Evolutionary conservation across 2,888 invertebrate genomes (phyloP).

Genomic region (Meta bourneti): DNA sequence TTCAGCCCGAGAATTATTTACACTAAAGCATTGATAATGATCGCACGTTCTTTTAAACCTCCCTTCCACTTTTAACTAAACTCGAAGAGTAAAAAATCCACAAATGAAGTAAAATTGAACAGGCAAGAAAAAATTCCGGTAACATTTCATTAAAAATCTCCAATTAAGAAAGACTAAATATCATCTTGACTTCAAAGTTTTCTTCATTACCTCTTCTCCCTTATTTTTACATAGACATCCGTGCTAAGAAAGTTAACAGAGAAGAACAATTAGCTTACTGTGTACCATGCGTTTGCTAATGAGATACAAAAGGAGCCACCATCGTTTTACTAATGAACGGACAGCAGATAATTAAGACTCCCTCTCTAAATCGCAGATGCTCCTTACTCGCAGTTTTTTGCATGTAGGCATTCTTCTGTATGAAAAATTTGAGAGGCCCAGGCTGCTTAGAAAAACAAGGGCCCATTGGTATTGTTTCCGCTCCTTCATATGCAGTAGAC

Average conservation of each 20-base stretch:
- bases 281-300: conserved; percentile 51
- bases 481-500: conserved; percentile 41
- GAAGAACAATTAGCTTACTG: conserved; percentile 63
- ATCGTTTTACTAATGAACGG: conserved; percentile 65
- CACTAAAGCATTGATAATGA: neutral
- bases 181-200: conserved; percentile 40
- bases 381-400: neutral
- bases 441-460: conserved; percentile 43
- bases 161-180: conserved; percentile 64
- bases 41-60: neutral
- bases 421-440: conserved; percentile 50
- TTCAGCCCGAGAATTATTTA: neutral
- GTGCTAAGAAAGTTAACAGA: conserved; percentile 54
- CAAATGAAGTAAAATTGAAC: neutral
- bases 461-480: conserved; percentile 51
- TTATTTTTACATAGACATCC: conserved; percentile 41
- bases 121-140: neutral
- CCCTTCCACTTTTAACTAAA: neutral
- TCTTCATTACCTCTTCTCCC: conserved; percentile 45
- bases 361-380: conserved; percentile 37
- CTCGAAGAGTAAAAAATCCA: neutral
- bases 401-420: neutral
- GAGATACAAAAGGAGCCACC: conserved; percentile 59
- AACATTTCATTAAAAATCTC: conserved; percentile 57
- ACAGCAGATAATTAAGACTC: conserved; percentile 56